phyloP scores from a whole-genome alignment of 2,888 invertebrate species.

The Drosophila cognata region DNA sequence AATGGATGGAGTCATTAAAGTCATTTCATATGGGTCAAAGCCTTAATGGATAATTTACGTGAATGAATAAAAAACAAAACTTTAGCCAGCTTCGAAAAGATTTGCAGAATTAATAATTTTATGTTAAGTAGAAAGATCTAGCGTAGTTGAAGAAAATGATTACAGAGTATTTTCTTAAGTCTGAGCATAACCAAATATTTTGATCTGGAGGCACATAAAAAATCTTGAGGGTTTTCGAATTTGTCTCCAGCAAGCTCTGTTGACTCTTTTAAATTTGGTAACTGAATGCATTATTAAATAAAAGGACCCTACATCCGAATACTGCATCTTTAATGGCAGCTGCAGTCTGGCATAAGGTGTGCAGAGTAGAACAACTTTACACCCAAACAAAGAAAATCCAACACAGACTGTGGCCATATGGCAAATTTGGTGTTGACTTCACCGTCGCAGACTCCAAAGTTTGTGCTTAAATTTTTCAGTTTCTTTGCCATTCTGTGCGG shows the following conservation, averaged over 20 bases:
- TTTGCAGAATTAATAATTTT: background rate
- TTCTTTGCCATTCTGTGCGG: slow-evolving; percentile 44
- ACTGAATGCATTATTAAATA: slow-evolving; percentile 8
- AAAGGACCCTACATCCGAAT: background rate
- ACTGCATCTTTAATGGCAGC: slow-evolving; percentile 39
- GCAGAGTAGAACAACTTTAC: slow-evolving; percentile 28
- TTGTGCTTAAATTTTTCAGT: slow-evolving; percentile 51
- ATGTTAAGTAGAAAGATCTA: background rate
- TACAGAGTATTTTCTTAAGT: background rate
- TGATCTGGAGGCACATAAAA: background rate
- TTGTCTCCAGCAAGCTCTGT: background rate
- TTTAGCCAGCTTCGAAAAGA: background rate
- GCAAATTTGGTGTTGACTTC: slow-evolving; percentile 44
- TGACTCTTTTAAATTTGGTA: background rate
- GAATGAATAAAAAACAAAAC: background rate
- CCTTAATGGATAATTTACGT: background rate
- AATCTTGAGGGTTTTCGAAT: background rate
- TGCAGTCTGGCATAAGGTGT: slow-evolving; percentile 22
- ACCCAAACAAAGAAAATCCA: slow-evolving; percentile 39
- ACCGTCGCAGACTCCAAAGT: slow-evolving; percentile 41
- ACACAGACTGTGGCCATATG: slow-evolving; percentile 64
- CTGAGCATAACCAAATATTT: background rate
- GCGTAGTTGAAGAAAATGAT: background rate
- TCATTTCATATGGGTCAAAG: slow-evolving; percentile 28
- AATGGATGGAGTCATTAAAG: slow-evolving; percentile 22